Base-by-base conservation (phyloP, 2,797 vertebrate species). In the Girardinus metallicus region DNA sequence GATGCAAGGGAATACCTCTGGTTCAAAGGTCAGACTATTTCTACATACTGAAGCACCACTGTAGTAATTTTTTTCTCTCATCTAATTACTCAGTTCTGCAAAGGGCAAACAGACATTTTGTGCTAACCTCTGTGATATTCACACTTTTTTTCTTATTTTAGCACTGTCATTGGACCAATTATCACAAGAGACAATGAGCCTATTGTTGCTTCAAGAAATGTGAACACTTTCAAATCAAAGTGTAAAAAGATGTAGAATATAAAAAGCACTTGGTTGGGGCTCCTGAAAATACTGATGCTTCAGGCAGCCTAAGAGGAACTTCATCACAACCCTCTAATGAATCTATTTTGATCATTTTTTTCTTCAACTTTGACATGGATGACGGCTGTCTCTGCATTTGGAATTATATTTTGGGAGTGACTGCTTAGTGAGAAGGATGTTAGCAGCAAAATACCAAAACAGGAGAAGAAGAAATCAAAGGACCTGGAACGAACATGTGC, bases 311-410 rank as follows among this genome's bases (percentile, higher is more conserved):
- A 88, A 83, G 55, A 90, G 93, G 89, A 86, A 83, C 86, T 85
- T 92, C 90, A 91, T 93, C 92, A 89, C 90, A 91, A 90, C 87
- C 92, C 89, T 90, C 86, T 94, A 92, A 94, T 90, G 86, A 94
- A 89, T 91, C 88, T 75, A 88, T 89, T 93, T 89, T 88, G 88
- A 91, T 89, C 86, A 23, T 86, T 91, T 89, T 83, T 88, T 81
- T 84, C 87, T 85, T 70, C 76, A 83, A 89, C 78, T 85, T 83
- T 81, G 88, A 89, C 81, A 88, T 76, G 88, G 80, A 90, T 83
- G 55, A 64, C 66, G 80, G 88, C 87, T 86, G 85, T 88, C 84
- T 86, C 86, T 83, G 87, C 76, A 44, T 91, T 88, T 89, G 91
- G 90, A 93, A 87, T 83, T 83, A 89, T 82, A 81, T 85, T 83